Evolutionary conservation across 2,113 vertebrate species (phyloP), one percentile per base, ranked within the genome.

Genomic region (Cebus imitator): DNA sequence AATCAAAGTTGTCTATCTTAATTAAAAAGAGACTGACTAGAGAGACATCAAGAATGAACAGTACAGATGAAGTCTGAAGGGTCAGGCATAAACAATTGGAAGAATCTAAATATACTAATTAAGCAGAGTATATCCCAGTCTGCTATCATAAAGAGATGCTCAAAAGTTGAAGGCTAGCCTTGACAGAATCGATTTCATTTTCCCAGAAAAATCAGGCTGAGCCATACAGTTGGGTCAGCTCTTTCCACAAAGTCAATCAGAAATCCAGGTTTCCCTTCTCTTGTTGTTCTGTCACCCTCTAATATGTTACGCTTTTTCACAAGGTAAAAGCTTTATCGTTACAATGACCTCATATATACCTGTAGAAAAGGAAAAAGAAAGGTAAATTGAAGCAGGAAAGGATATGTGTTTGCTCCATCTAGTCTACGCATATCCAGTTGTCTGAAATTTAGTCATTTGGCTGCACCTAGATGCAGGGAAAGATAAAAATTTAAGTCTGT

Each of bases 31-130:
- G 6, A 70, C 1, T 94, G 37, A 73, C 35, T 91, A 14, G 3
- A 11, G 1, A 3, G 9, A 55, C 14, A 1, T 57, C 23, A 84
- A 8, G 4, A 79, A 2, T 55, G 6, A 5, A 55, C 0, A 23
- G 10, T 50, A 50, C 8, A 78, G 78, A 66, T n/a, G 7, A 23
- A 86, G 11, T 37, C 58, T 86, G 32, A 58, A 85, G 11, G 1
- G 3, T 76, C 12, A 50, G 48, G 13, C 25, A 50, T 45, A 58
- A 52, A 86, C 8, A 7, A 76, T 17, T 68, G 2, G 57, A 80
- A 50, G 6, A 92, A 70, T 66, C 68, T 70, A 83, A 87, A 30
- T 37, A 40, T 7, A 32, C 50, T 14, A 75, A 21, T 58, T 84
- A 94, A 43, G 21, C 37, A 45, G 13, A 40, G 4, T n/a, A 61